Evolutionary conservation across 2,888 invertebrate genomes (phyloP).

Genomic region (Scaptomyza reducta): DNA sequence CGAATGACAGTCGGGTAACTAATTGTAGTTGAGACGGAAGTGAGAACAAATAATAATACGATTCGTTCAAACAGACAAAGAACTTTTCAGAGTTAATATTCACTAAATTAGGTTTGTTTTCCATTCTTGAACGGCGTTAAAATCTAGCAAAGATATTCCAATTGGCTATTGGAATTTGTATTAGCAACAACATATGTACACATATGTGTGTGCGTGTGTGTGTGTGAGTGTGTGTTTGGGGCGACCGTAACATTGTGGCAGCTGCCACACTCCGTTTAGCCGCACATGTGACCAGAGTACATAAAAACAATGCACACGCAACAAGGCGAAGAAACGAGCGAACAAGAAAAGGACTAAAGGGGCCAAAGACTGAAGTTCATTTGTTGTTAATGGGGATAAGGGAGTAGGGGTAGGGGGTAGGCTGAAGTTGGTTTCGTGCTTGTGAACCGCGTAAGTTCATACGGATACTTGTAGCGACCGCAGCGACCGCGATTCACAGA

Average conservation of each 20-base stretch:
- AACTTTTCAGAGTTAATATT: too few relatives aligned
- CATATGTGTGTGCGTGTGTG: not conserved
- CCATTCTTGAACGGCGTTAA: too few relatives aligned
- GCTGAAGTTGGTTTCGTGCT: constrained; percentile 5
- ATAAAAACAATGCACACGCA: constrained; percentile 65
- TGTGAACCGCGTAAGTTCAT: constrained; percentile 59
- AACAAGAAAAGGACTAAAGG: constrained; percentile 12
- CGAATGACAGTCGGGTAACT: too few relatives aligned
- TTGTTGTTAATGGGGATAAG: not conserved
- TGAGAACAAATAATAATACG: too few relatives aligned
- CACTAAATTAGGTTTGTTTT: too few relatives aligned
- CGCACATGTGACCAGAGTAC: constrained; percentile 53
- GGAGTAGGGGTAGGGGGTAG: not conserved
- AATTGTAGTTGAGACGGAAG: too few relatives aligned
- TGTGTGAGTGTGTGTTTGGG: constrained; percentile 7
- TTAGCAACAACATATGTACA: not conserved
- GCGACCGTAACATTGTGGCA: constrained; percentile 36
- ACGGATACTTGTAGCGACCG: constrained; percentile 70
- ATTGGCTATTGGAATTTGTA: constrained; percentile 43
- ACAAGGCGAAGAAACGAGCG: constrained; percentile 2
- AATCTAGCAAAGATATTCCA: constrained; percentile 35
- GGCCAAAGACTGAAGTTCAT: constrained; percentile 2
- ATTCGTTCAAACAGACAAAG: too few relatives aligned
- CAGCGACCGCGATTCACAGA: constrained; percentile 54
- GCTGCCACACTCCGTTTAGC: constrained; percentile 25